Conservation (phyloP, 2,797 vertebrate species). For the Rhinogobio ventralis region DNA sequence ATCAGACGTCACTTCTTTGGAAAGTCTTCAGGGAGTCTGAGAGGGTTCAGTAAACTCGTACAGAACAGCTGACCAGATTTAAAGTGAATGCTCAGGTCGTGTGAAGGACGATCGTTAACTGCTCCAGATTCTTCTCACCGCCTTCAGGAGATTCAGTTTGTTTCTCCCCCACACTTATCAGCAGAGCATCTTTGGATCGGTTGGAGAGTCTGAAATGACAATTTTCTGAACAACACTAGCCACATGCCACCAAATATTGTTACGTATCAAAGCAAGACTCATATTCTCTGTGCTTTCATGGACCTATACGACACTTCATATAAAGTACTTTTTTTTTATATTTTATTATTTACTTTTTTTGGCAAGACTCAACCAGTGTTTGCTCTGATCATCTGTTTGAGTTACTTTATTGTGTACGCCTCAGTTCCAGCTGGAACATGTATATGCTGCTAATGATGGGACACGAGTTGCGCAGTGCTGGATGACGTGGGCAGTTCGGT, state of each 20-base stretch:
- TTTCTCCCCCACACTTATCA: not conserved
- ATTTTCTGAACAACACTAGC: slow-evolving; percentile 14
- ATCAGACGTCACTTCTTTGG: not conserved
- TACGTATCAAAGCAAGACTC: not conserved
- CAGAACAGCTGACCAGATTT: slow-evolving; percentile 24
- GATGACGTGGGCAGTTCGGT: slow-evolving; percentile 10
- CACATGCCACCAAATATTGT: not conserved
- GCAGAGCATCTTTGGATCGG: not conserved
- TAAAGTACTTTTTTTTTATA: not conserved
- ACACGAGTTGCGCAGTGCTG: not conserved
- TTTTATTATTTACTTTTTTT: not conserved
- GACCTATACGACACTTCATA: not conserved
- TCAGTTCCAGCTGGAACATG: slow-evolving; percentile 19
- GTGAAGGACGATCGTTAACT: not conserved
- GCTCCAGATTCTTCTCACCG: slow-evolving; percentile 46
- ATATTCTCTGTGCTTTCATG: not conserved
- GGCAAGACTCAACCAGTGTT: not conserved
- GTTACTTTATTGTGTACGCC: not conserved
- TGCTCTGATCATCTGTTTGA: not conserved
- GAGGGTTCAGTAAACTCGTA: not conserved
- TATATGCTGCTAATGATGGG: not conserved
- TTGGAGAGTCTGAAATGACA: slow-evolving; percentile 7
- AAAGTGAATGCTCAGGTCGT: slow-evolving; percentile 60
- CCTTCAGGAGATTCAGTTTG: slow-evolving; percentile 22
- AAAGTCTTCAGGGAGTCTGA: not conserved